These are phyloP conservation scores for Heliothis virescens DNA, from an alignment of 1,140 invertebrate genomes.

Conservation along the genomic window DNA sequence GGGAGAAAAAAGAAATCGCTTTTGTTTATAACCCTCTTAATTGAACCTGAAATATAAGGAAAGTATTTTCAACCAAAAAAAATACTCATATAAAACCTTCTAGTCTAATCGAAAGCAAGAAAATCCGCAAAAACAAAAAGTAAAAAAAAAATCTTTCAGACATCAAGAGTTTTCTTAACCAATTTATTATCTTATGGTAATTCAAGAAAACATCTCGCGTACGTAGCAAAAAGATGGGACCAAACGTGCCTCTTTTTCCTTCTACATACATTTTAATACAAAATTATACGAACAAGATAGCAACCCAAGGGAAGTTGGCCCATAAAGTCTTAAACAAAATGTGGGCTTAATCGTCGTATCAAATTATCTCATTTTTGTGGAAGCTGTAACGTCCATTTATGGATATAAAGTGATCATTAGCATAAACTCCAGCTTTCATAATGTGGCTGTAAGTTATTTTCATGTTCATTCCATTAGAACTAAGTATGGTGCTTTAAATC, in stretches of 20 bases:
- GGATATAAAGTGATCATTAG: conserved; percentile 64
- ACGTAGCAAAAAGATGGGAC: conserved; percentile 36
- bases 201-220: conserved; percentile 42
- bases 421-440: conserved; percentile 54
- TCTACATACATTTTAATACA: conserved; percentile 57
- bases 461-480: conserved; percentile 5
- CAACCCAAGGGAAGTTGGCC: conserved; percentile 60
- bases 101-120: not conserved
- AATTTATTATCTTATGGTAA: conserved; percentile 49
- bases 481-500: not conserved
- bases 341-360: conserved; percentile 66
- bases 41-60: not conserved
- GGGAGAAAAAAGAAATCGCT: too few relatives aligned
- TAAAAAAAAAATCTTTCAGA: not conserved
- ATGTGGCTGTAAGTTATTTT: conserved; percentile 50
- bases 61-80: not conserved
- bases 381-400: conserved; percentile 56
- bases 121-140: conserved; percentile 11
- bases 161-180: conserved; percentile 37
- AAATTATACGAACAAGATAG: conserved; percentile 67
- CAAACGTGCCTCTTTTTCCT: conserved; percentile 57
- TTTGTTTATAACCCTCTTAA: too few relatives aligned
- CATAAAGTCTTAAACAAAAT: conserved; percentile 70
- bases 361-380: conserved; percentile 72
- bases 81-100: too few relatives aligned